A percentile compares a stretch with the other conserved stretches of the same genome.
phyloP scores from a whole-genome alignment of 2,888 invertebrate genomes.

The Plagodis pulveraria region DNA sequence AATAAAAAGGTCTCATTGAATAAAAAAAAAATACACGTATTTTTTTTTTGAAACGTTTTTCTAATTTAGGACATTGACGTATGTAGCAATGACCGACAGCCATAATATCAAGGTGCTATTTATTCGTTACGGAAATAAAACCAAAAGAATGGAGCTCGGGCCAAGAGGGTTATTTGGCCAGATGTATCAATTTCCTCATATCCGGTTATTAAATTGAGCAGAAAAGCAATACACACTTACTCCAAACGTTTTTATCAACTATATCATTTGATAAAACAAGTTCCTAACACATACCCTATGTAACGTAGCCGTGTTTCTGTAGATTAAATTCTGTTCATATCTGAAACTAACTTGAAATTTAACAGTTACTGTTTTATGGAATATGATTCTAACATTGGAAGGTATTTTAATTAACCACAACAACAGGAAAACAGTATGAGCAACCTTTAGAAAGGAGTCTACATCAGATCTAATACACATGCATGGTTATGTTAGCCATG shows the following conservation, averaged over 20 bases:
- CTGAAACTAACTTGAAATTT: slow-evolving; percentile 15
- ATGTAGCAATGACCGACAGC: no score
- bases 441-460: neutral
- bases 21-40: no score
- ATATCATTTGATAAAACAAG: slow-evolving; percentile 2
- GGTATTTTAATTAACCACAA: slow-evolving; percentile 31
- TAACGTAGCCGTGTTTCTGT: slow-evolving; percentile 3
- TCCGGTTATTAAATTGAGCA: slow-evolving; percentile 3
- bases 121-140: no score
- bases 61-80: no score
- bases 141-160: no score
- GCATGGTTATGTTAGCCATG: no score
- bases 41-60: no score
- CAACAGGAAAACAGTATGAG: slow-evolving; percentile 6
- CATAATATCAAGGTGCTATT: no score
- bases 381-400: slow-evolving; percentile 15
- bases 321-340: slow-evolving; percentile 19
- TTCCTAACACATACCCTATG: neutral
- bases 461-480: no score
- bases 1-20: no score
- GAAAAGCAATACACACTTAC: slow-evolving; percentile 1
- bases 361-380: slow-evolving; percentile 22
- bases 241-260: slow-evolving; percentile 3
- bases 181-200: no score
- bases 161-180: no score